A percentile compares a stretch with the other conserved stretches of the same genome.
Conservation (phyloP, 2,888 invertebrate genomes). For the Drosophila koepferae region DNA sequence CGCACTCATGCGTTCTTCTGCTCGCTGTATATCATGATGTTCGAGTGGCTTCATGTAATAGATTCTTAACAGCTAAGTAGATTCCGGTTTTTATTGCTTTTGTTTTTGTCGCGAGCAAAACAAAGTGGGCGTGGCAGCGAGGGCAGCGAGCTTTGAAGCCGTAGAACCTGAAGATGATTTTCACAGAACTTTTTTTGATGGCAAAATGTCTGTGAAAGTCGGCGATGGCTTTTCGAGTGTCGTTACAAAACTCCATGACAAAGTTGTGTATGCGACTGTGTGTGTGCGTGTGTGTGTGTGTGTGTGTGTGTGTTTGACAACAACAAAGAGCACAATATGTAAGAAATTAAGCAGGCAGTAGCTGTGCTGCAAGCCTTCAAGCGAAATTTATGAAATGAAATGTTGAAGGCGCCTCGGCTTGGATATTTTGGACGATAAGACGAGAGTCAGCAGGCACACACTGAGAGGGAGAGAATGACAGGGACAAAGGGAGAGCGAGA, state of each 20-base stretch:
- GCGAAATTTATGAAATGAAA: slow-evolving; percentile 64
- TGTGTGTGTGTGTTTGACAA: slow-evolving; percentile 9
- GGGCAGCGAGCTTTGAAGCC: neutral
- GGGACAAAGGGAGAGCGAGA: neutral
- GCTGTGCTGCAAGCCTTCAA: slow-evolving; percentile 36
- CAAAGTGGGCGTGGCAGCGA: slow-evolving; percentile 40
- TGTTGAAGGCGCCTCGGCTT: slow-evolving; percentile 55
- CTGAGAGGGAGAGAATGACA: neutral
- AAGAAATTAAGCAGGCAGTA: slow-evolving; percentile 55
- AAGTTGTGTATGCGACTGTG: slow-evolving; percentile 36
- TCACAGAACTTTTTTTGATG: slow-evolving; percentile 48
- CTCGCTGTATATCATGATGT: slow-evolving; percentile 36
- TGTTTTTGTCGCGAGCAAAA: slow-evolving; percentile 52
- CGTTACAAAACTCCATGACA: slow-evolving; percentile 53
- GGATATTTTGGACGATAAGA: slow-evolving; percentile 47
- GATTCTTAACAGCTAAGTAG: slow-evolving; percentile 64
- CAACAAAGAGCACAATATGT: slow-evolving; percentile 45
- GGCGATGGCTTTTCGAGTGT: slow-evolving; percentile 47
- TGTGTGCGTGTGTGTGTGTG: slow-evolving; percentile 8
- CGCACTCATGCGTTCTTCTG: neutral
- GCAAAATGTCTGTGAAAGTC: slow-evolving; percentile 42
- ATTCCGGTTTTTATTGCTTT: slow-evolving; percentile 64
- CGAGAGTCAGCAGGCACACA: slow-evolving; percentile 25
- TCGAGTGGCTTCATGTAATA: slow-evolving; percentile 56
- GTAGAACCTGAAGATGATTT: slow-evolving; percentile 29